Percentiles rank a stretch among this genome's conserved stretches.
Evolutionary conservation across 2,113 vertebrate species (phyloP).

Genomic region (Scartelaos histophorus): DNA sequence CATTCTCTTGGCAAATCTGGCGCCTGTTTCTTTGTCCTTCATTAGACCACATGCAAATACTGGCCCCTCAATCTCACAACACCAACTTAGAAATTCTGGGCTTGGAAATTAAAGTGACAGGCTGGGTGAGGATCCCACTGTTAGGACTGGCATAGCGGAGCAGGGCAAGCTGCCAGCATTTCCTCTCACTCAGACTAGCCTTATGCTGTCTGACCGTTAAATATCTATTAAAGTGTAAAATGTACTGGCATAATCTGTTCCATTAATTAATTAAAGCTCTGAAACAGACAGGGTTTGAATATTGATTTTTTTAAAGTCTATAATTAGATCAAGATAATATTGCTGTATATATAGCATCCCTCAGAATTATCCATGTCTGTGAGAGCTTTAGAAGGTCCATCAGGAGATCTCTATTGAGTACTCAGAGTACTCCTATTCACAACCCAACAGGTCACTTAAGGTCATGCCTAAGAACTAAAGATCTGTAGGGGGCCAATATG

Average conservation of each 20-base stretch:
- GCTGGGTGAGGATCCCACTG: conserved; percentile 71
- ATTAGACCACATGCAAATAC: conserved; percentile 41
- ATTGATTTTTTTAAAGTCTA: not conserved
- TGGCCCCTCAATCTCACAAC: conserved; percentile 47
- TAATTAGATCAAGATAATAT: not conserved
- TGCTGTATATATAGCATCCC: not conserved
- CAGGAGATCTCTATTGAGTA: conserved; percentile 40
- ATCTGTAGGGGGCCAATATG: conserved; percentile 49
- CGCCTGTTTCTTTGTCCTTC: conserved; percentile 44
- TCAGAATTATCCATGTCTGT: not conserved
- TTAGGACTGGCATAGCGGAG: conserved; percentile 66
- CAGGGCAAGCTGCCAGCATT: conserved; percentile 62
- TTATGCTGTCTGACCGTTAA: conserved; percentile 64
- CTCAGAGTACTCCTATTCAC: conserved; percentile 34
- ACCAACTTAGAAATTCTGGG: conserved; percentile 59
- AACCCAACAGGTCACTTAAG: conserved; percentile 48
- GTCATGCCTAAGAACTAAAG: conserved; percentile 54
- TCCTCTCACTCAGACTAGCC: conserved; percentile 46
- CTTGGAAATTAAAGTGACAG: conserved; percentile 75
- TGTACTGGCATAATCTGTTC: conserved; percentile 28
- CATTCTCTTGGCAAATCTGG: conserved; percentile 48
- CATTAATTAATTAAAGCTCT: not conserved
- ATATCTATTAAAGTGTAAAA: conserved; percentile 75
- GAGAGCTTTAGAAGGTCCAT: conserved; percentile 51
- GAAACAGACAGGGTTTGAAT: not conserved